These are phyloP conservation scores for Meteorus cinctellus DNA, from an alignment of 2,888 invertebrate genomes.

Conservation along the genomic window DNA sequence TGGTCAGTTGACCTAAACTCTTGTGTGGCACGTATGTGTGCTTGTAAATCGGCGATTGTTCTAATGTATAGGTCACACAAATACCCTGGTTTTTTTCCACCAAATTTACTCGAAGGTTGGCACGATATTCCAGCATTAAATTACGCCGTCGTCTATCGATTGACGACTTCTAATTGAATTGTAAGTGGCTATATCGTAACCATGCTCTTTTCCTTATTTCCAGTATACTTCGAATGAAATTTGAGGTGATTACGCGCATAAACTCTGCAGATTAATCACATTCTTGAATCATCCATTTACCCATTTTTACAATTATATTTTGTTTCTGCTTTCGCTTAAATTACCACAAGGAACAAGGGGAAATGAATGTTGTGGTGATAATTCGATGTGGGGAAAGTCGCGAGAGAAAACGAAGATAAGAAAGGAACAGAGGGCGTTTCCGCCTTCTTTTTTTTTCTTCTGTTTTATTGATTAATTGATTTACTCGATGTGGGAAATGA, in stretches of 20 bases:
- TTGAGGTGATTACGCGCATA: neutral
- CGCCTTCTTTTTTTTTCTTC: neutral
- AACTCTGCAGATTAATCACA: neutral
- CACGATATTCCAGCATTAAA: slow-evolving; percentile 20
- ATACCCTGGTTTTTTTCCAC: slow-evolving; percentile 9
- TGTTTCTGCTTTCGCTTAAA: neutral
- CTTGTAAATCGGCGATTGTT: neutral
- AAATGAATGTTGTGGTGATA: neutral
- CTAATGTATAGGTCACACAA: slow-evolving; percentile 18
- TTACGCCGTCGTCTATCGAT: slow-evolving; percentile 40
- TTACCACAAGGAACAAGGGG: neutral
- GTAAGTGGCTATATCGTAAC: slow-evolving; percentile 40
- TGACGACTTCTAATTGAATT: slow-evolving; percentile 37
- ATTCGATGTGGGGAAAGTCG: neutral
- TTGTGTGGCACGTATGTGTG: slow-evolving; percentile 37
- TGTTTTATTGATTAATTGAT: slow-evolving; percentile 24
- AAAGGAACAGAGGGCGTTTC: neutral
- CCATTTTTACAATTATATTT: neutral
- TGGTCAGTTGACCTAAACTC: slow-evolving; percentile 36
- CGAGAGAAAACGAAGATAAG: neutral
- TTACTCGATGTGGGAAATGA: slow-evolving; percentile 49
- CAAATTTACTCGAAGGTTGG: slow-evolving; percentile 21
- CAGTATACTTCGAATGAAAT: neutral
- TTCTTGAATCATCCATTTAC: neutral
- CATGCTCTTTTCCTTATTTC: neutral